Conservation (phyloP, 2,888 invertebrate species). For the Ophion slaviceki region DNA sequence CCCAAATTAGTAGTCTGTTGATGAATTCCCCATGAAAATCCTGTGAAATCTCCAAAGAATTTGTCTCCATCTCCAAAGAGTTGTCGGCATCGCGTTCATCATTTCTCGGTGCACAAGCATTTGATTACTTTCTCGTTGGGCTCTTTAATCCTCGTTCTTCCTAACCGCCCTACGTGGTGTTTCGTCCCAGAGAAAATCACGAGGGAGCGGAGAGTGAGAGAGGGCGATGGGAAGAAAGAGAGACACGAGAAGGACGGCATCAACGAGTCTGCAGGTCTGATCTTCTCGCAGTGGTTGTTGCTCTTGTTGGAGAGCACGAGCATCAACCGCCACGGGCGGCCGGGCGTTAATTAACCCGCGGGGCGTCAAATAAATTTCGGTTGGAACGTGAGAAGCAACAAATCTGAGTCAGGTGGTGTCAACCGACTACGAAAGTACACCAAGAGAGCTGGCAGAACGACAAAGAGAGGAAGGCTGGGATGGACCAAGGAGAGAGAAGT, state of each 20-base stretch:
- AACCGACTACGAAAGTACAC: conserved; percentile 70
- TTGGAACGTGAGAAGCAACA: conserved; percentile 83
- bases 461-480: conserved; percentile 33
- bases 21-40: too few species aligned
- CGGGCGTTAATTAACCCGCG: conserved; percentile 80
- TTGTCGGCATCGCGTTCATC: conserved; percentile 62
- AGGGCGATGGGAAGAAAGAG: conserved; percentile 10
- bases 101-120: conserved; percentile 66
- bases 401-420: conserved; percentile 83
- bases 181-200: conserved; percentile 47
- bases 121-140: conserved; percentile 71
- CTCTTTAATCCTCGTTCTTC: conserved; percentile 59
- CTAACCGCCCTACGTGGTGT: conserved; percentile 58
- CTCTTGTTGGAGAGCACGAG: conserved; percentile 48
- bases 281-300: conserved; percentile 44
- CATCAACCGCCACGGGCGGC: conserved; percentile 62
- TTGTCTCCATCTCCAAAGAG: conserved; percentile 28
- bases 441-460: conserved; percentile 11
- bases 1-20: too few species aligned
- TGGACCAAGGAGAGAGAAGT: not conserved
- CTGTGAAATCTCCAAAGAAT: too few species aligned
- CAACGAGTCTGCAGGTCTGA: conserved; percentile 53
- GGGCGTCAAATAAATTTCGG: conserved; percentile 83
- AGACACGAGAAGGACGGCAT: conserved; percentile 18
- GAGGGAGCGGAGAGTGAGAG: conserved; percentile 38